These are phyloP conservation scores for Perodicticus potto DNA, from an alignment of 2,797 vertebrate species.

Conservation along the genomic window DNA sequence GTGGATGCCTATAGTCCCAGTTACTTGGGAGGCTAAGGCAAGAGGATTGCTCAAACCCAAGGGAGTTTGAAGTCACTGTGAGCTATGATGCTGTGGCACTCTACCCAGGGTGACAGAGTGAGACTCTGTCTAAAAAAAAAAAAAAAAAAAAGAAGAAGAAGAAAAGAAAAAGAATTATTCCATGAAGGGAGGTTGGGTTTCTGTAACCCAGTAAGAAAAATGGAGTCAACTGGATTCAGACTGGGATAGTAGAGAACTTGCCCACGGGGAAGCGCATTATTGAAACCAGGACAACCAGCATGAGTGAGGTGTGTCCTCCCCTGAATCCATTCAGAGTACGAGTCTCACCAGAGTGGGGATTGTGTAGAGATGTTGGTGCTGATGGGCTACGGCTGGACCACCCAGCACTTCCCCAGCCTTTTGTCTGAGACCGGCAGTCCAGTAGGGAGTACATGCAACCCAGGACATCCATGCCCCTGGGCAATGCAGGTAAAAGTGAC, in stretches of 20 bases:
- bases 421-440: background rate
- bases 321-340: too few relatives aligned
- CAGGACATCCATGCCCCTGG: background rate
- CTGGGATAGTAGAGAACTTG: background rate
- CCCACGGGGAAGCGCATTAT: background rate
- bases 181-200: background rate
- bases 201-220: background rate
- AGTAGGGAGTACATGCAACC: background rate
- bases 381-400: background rate
- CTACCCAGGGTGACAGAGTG: too few relatives aligned
- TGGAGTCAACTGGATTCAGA: background rate
- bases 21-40: too few relatives aligned
- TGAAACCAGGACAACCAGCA: background rate
- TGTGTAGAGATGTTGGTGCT: too few relatives aligned
- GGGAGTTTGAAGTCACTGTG: too few relatives aligned
- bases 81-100: too few relatives aligned
- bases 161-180: background rate
- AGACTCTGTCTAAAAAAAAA: too few relatives aligned
- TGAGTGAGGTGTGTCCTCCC: background rate
- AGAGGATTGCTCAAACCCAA: too few relatives aligned
- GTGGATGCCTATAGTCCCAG: too few relatives aligned
- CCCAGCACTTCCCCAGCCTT: background rate
- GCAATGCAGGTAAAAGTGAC: background rate
- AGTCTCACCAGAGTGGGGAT: background rate
- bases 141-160: background rate